Evolutionary conservation across 2,888 invertebrate genomes (phyloP), one percentile per base, ranked within the genome.

Genomic region (Dusona sp.): DNA sequence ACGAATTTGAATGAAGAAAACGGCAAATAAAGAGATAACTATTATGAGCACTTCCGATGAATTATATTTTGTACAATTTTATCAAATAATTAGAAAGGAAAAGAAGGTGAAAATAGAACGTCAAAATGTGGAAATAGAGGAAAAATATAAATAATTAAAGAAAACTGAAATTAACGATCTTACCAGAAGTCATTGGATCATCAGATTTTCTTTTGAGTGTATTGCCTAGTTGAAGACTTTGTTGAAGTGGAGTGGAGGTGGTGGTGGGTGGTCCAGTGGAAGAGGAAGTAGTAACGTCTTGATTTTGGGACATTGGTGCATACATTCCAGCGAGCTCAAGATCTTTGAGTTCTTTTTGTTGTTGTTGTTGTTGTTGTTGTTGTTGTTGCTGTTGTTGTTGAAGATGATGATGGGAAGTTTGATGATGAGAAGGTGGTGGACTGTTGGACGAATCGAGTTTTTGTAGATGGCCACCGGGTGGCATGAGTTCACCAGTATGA

Each of bases 361-460:
- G 94, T 88, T 94, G 95, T 87, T 61, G 61, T 67, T 94, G 95
- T 83, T 95, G 94, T 88, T 94, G 95, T 87, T 61, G 61, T 67
- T 95, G 95, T 38, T 94, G 94, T 75, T 95, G 95, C 84, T 95
- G 90, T 65, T 95, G 88, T 92, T 95, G 77, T 54, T 84, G 86
- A 65, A 84, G 90, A 86, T 92, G 91, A 90, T 93, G 91, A 88
- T 90, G 85, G n/a, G 89, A 70, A 93, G 95, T 87, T 67, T 92
- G 92, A 72, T 92, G 92, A 79, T 94, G 94, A 7, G 82, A 82
- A 48, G 95, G 92, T 36, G 95, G 95, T 16, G 95, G 94, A 80
- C 95, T 95, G 85, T 95, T 92, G 0, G 95, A 94, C 0, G 95
- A 94, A 73, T 95, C 95, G 89, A 95, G 92, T 79, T 94, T 95